Base-by-base conservation (phyloP, 2,797 vertebrate species). In the Helostoma temminkii region DNA sequence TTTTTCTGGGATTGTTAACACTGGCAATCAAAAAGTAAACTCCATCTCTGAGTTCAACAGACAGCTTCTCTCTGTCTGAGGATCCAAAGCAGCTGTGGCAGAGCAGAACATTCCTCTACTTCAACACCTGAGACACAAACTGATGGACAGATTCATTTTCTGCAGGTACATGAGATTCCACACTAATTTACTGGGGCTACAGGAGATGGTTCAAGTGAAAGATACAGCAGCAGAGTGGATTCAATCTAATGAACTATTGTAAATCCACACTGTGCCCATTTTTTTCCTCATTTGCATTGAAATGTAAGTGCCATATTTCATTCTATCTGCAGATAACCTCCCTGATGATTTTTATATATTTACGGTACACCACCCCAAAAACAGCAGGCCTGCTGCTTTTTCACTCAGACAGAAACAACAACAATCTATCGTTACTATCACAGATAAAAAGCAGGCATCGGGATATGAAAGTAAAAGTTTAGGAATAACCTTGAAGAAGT, bases 121-220 rank as follows among this genome's bases (percentile, higher is more conserved):
- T 59, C 67, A 77, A 69, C 80, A 87, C 73, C 78, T 78, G 69
- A 74, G 56, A 89, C 68, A 59, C 63, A 18, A 76, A 63, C 74
- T 93, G 90, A 94, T 78, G 82, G 92, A 93, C 92, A 91, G 79
- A 90, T 93, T 91, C 79, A 92, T 93, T 94, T 91, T 90, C 76
- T 76, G 63, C 68, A 76, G 66, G 78, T 76, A 76, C 75, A 72
- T 52, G 32, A 78, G 81, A 87, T 83, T 68, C 84, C 75, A 85
- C 81, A 83, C 90, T 93, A 90, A 92, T 94, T 93, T 90, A 84
- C 73, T 79, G 9, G 5, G 68, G 74, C 85, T 86, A 81, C 68
- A 81, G 74, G 73, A 90, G 84, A 84, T 69, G 74, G 83, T 88
- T 89, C 75, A 82, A 41, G 81, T 88, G 86, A 85, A 82, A 86